Percentiles rank a stretch among this genome's conserved stretches.
These are phyloP conservation scores for Macroramphosus scolopax DNA, from an alignment of 2,797 vertebrate genomes.

Conservation along the genomic window DNA sequence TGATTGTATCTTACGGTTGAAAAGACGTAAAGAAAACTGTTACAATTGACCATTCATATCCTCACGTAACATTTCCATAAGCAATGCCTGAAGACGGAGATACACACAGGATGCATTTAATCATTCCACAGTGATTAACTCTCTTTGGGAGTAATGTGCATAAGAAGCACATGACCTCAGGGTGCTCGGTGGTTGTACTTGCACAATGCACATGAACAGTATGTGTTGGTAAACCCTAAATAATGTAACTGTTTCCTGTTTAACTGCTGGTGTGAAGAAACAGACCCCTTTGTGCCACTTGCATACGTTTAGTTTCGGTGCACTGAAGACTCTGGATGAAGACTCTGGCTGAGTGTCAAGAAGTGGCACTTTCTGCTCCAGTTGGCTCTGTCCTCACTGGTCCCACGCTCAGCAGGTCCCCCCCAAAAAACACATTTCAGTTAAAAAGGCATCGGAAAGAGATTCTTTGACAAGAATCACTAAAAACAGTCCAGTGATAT, in stretches of 20 bases:
- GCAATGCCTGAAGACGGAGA: slow-evolving; percentile 1
- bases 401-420: slow-evolving; percentile 53
- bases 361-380: slow-evolving; percentile 68
- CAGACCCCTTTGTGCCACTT: slow-evolving; percentile 12
- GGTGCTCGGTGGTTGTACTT: background rate
- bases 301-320: slow-evolving; percentile 25
- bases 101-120: background rate
- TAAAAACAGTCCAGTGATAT: slow-evolving; percentile 23
- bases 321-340: slow-evolving; percentile 27
- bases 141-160: background rate
- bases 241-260: slow-evolving; percentile 29
- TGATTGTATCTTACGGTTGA: background rate
- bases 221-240: slow-evolving; percentile 14
- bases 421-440: slow-evolving; percentile 51
- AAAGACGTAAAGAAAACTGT: background rate
- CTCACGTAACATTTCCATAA: background rate
- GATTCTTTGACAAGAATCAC: slow-evolving; percentile 9
- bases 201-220: slow-evolving; percentile 3
- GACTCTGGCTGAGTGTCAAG: slow-evolving; percentile 27
- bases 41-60: background rate
- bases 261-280: slow-evolving; percentile 32
- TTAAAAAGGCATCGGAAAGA: slow-evolving; percentile 35
- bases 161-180: slow-evolving; percentile 4
- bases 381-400: slow-evolving; percentile 52
- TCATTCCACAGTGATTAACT: slow-evolving; percentile 12